Base-by-base conservation (phyloP, 2,888 invertebrate species). In the Euproctis similis region DNA sequence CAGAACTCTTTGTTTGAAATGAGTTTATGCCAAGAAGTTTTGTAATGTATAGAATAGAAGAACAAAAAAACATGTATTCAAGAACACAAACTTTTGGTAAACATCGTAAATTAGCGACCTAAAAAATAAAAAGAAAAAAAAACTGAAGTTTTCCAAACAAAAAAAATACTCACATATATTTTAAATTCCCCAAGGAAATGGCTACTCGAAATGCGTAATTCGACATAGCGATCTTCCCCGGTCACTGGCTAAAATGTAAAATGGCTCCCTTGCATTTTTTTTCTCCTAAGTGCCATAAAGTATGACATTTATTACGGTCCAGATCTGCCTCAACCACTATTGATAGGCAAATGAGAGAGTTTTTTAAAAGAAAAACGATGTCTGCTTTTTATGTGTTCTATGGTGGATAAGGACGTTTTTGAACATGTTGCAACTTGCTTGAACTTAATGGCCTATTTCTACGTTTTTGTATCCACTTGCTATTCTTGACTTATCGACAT, bases 301-400 rank as follows among this genome's bases (percentile, higher is more conserved):
- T 82, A 81, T 77, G 82, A 84, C 82, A 77, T 84, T 84, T 84
- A 84, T 84, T 81, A 84, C 82, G 82, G 82, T 84, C n/a, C 82
- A 82, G 76, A 82, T 82, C 80, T 81, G 78, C 80, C 76, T 72
- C 71, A 71, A 80, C 74, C 84, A 84, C 84, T 82, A 84, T 84
- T 82, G 84, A 82, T 82, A 84, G 84, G 82, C 84, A 84, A 84
- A 84, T 82, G 84, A 82, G 82, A 80, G 81, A 82, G 75, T 76
- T 80, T 84, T 82, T 82, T 84, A 82, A 84, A 82, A 82, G 82
- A 84, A 76, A 82, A 84, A 82, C 84, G 81, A 78, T 82, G 84
- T 82, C 84, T 84, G 84, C 64, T 76, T 82, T 84, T 84, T 84
- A 84, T 84, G 84, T 77, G 77, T 76, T 76, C 75, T 72, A 68